phyloP scores from a whole-genome alignment of 1,140 invertebrate genomes.

The Macrostomum lignano region DNA sequence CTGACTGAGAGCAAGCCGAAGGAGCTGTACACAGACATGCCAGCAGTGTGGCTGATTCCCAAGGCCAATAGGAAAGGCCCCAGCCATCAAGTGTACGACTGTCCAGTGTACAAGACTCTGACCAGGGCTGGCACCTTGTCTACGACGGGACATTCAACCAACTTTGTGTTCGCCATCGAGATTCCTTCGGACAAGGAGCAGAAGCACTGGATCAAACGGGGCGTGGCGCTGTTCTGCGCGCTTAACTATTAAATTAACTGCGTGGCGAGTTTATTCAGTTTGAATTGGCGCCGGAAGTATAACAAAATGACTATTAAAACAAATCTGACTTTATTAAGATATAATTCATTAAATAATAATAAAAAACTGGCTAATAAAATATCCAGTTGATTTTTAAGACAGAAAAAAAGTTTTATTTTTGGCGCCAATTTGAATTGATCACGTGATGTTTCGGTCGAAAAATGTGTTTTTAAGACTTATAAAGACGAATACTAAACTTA shows the following conservation, averaged over 20 bases:
- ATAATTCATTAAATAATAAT: no score
- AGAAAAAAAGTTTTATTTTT: no score
- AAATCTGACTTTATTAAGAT: no score
- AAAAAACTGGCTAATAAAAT: no score
- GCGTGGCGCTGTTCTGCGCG: constrained; percentile 28
- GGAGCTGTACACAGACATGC: constrained; percentile 26
- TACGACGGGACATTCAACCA: constrained; percentile 29
- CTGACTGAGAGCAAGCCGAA: constrained; percentile 24
- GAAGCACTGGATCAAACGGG: constrained; percentile 28
- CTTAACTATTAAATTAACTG: constrained; percentile 27
- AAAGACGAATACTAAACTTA: no score
- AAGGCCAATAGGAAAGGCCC: constrained; percentile 13
- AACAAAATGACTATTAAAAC: no score
- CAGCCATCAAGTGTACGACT: constrained; percentile 18
- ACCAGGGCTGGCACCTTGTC: constrained; percentile 27
- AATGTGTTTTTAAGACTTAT: no score
- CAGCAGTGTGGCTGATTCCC: constrained; percentile 24
- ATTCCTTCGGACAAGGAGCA: constrained; percentile 19
- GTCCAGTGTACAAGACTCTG: constrained; percentile 28
- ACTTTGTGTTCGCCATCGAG: constrained; percentile 28
- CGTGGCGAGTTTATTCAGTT: no score
- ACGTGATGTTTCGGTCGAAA: no score
- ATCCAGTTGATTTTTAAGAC: no score
- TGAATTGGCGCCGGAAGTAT: no score
- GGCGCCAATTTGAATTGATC: no score